Conservation (phyloP, 1,140 invertebrate genomes). For the Vanessa atalanta region DNA sequence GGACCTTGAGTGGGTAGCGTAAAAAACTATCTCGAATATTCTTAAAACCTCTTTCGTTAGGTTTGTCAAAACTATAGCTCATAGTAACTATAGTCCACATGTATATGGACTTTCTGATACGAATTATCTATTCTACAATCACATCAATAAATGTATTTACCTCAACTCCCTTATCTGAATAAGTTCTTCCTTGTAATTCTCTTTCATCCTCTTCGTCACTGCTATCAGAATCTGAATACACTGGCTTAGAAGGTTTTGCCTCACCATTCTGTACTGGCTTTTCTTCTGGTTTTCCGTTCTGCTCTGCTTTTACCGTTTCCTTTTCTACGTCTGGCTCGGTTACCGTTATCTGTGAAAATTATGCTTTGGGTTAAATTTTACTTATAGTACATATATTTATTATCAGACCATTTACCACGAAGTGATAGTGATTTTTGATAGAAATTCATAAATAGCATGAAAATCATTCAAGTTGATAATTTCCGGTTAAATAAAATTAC, state of each 20-base stretch:
- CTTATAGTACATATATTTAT: neutral
- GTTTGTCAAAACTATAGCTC: too few relatives aligned
- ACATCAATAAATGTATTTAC: slow-evolving; percentile 71
- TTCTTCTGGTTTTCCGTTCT: slow-evolving; percentile 19
- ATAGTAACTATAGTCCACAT: too few relatives aligned
- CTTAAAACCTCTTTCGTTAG: too few relatives aligned
- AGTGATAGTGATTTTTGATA: too few relatives aligned
- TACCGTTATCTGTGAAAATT: slow-evolving; percentile 64
- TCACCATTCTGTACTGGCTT: slow-evolving; percentile 48
- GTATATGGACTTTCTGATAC: too few relatives aligned
- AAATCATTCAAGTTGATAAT: too few relatives aligned
- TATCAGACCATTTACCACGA: too few relatives aligned
- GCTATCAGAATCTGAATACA: slow-evolving; percentile 73
- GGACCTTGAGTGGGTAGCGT: too few relatives aligned
- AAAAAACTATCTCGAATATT: too few relatives aligned
- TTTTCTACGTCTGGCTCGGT: slow-evolving; percentile 57
- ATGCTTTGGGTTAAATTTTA: neutral
- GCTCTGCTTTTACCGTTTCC: slow-evolving; percentile 44
- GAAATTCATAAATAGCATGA: too few relatives aligned
- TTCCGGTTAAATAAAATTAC: too few relatives aligned
- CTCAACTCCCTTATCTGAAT: slow-evolving; percentile 88
- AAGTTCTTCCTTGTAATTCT: slow-evolving; percentile 88
- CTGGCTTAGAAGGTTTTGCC: slow-evolving; percentile 55
- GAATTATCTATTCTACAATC: too few relatives aligned
- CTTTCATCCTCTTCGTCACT: slow-evolving; percentile 87